Percentiles rank a stretch among this genome's conserved stretches.
Evolutionary conservation across 92 coral and sea anemone genomes (phyloP).

Genomic region (Porites evermanni): DNA sequence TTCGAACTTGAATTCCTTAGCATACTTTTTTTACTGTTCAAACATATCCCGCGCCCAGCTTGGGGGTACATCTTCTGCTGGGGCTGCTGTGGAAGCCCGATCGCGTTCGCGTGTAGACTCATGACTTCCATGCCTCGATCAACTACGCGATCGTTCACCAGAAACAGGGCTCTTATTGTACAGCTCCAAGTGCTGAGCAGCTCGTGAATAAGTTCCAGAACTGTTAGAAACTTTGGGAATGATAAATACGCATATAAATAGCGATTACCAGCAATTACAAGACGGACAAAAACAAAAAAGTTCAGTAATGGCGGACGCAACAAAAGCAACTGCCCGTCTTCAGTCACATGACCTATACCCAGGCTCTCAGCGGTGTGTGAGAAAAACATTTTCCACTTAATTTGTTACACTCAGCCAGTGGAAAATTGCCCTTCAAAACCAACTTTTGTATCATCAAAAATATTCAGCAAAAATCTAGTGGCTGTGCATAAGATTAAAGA

Average conservation of each 20-base stretch:
- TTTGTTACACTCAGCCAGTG: constrained; percentile 6
- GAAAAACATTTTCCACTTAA: background rate
- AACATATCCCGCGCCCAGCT: constrained; percentile 47
- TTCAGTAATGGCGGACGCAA: constrained; percentile 8
- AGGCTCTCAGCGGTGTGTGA: background rate
- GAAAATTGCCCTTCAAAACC: background rate
- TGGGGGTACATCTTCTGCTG: background rate
- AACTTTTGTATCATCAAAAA: too few species aligned
- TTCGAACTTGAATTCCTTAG: constrained; percentile 39
- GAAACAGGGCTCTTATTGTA: constrained; percentile 24
- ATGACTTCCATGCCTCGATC: constrained; percentile 3
- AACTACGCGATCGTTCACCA: constrained; percentile 1
- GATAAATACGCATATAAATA: background rate
- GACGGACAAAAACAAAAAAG: constrained; percentile 4
- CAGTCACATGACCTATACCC: constrained; percentile 14
- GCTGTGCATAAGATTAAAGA: too few species aligned
- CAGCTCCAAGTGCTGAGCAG: constrained; percentile 29
- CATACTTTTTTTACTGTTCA: constrained; percentile 32
- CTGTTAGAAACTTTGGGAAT: constrained; percentile 13
- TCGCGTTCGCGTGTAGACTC: constrained; percentile 4
- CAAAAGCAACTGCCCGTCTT: constrained; percentile 1
- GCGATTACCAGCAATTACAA: background rate
- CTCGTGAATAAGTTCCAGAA: constrained; percentile 38
- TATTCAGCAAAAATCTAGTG: too few species aligned
- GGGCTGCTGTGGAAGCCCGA: constrained; percentile 26